Percentiles rank a stretch among this genome's conserved stretches.
Conservation (phyloP, 2,888 invertebrate genomes). For the Brachyopa scutellaris region DNA sequence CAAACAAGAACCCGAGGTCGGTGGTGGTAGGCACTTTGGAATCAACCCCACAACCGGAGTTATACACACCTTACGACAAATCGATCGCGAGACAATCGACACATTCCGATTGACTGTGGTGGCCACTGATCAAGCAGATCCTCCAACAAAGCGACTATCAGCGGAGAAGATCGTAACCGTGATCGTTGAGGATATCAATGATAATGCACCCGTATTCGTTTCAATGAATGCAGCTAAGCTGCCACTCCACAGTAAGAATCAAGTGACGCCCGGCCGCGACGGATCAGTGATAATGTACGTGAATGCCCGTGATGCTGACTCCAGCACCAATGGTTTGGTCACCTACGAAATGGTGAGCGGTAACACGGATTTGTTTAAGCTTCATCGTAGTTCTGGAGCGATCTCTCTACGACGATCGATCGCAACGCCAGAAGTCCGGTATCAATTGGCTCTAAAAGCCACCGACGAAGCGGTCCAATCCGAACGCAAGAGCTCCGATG, state of each 20-base stretch:
- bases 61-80: slow-evolving; percentile 92
- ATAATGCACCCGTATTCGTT: slow-evolving; percentile 94
- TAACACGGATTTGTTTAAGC: slow-evolving; percentile 89
- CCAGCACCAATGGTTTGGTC: slow-evolving; percentile 94
- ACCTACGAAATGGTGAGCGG: slow-evolving; percentile 93
- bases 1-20: slow-evolving; percentile 90
- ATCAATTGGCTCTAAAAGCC: slow-evolving; percentile 92
- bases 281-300: slow-evolving; percentile 89
- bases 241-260: slow-evolving; percentile 81
- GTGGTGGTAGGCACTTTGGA: slow-evolving; percentile 90
- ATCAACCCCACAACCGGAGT: slow-evolving; percentile 93
- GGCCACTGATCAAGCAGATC: slow-evolving; percentile 94
- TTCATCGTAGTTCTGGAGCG: slow-evolving; percentile 91
- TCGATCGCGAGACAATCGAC: slow-evolving; percentile 95
- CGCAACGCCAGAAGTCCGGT: slow-evolving; percentile 87
- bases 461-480: slow-evolving; percentile 96
- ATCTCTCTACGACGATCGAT: slow-evolving; percentile 86
- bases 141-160: slow-evolving; percentile 87
- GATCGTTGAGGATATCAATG: slow-evolving; percentile 96
- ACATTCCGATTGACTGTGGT: slow-evolving; percentile 94
- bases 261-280: slow-evolving; percentile 82
- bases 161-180: slow-evolving; percentile 96
- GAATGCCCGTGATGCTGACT: slow-evolving; percentile 93
- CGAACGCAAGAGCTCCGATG: slow-evolving; percentile 93
- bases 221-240: slow-evolving; percentile 96